These are phyloP conservation scores for Hydrolagus affinis DNA, from an alignment of 2,113 vertebrate species.

Conservation along the genomic window DNA sequence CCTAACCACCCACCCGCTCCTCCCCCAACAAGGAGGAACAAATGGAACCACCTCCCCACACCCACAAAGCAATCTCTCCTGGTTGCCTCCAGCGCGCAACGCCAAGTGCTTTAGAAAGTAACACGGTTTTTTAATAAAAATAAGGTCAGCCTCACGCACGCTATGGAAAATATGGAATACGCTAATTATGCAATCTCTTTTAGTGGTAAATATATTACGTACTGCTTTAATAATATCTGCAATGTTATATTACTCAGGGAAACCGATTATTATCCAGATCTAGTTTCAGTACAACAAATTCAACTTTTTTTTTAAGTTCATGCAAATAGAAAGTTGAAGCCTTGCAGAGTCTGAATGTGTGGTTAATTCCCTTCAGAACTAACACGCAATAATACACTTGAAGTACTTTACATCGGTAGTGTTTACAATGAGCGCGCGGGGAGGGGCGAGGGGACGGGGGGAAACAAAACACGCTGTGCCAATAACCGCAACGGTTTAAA, in stretches of 20 bases:
- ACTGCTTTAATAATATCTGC: conserved; percentile 43
- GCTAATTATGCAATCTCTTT: conserved; percentile 50
- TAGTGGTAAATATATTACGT: conserved; percentile 58
- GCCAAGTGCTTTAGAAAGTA: conserved; percentile 56
- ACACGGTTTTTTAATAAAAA: conserved; percentile 16
- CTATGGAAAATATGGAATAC: conserved; percentile 43
- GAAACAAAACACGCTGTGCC: conserved; percentile 54
- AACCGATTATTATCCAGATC: conserved; percentile 49
- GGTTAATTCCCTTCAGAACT: conserved; percentile 59
- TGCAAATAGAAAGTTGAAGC: conserved; percentile 61
- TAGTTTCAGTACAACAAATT: conserved; percentile 48
- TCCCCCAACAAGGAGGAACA: too few species aligned
- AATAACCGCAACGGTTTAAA: conserved; percentile 47
- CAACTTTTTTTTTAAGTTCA: conserved; percentile 36
- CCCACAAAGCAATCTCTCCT: not conserved
- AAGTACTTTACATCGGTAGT: conserved; percentile 49
- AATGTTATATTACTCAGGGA: conserved; percentile 52
- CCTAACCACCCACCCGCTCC: too few species aligned
- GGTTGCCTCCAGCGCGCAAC: not conserved
- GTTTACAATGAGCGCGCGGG: conserved; percentile 40
- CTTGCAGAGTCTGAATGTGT: conserved; percentile 54
- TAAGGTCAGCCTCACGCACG: conserved; percentile 41
- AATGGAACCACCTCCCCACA: too few species aligned
- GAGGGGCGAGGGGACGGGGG: too few species aligned
- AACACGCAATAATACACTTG: conserved; percentile 50